Conservation (phyloP, 2,797 vertebrate species). For the Falco columbarius region DNA sequence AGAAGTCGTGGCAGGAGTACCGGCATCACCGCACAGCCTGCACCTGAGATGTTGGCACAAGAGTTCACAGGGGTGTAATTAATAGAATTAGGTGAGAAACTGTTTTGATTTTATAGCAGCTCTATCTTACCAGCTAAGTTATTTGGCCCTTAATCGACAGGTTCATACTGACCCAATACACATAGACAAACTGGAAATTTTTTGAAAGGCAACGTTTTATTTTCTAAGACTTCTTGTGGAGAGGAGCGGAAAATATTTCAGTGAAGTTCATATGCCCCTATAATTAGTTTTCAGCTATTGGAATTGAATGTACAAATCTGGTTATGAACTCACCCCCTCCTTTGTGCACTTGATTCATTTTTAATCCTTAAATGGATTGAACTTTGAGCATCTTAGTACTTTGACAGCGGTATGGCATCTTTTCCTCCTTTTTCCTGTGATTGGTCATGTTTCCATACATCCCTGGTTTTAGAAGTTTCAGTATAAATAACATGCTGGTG, state of each 20-base stretch:
- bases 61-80: background rate
- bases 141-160: background rate
- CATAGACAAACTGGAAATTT: background rate
- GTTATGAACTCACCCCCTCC: background rate
- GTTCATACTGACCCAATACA: background rate
- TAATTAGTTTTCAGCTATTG: background rate
- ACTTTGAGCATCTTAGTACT: background rate
- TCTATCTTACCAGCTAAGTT: background rate
- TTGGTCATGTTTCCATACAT: background rate
- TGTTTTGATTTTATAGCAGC: background rate
- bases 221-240: background rate
- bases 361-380: background rate
- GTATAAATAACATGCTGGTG: background rate
- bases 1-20: background rate
- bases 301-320: background rate
- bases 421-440: background rate
- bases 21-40: rapidly evolving
- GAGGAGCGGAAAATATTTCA: background rate
- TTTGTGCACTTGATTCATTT: background rate
- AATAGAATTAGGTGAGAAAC: background rate
- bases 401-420: background rate
- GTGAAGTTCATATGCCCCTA: background rate
- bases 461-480: background rate
- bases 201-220: background rate
- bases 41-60: background rate